Base-by-base conservation (phyloP, 1,140 invertebrate species). In the Megalopta genalis region DNA sequence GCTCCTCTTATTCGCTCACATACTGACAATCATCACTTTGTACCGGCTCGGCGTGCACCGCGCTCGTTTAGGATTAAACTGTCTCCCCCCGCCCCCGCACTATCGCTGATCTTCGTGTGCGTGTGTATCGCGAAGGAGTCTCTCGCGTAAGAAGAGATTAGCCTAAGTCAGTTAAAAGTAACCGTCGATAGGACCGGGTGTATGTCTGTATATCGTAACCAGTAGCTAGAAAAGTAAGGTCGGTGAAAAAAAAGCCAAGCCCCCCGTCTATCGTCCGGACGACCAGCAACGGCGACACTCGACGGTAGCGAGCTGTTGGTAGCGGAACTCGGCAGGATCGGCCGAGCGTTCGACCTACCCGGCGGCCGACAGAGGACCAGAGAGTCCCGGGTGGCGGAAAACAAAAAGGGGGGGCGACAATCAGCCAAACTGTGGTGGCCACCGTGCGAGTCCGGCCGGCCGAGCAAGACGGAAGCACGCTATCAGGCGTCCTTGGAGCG, bases 371-470 rank as follows among this genome's bases (percentile, higher is more conserved):
- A 54, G 49, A 69, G 21, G n/a, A 37, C 65, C 16, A 21, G 32
- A 25, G 49, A 54, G 16, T 52, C 7, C 23, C 62, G 42, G 10
- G 10, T 46, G 42, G 10, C 14, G 42, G 14, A 10, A 14, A 12
- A 14, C 10, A 14, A n/a, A 60, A 63, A 68, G 80, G 60, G 69
- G 4, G 60, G 10, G 37, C 69, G 60, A 27, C 57, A 68, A 54
- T 63, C 69, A 18, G 80, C 21, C 83, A 84, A 85, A 69, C 77
- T 84, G 84, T 84, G 84, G 84, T 84, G 82, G 82, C 82, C 83
- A n/a, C 70, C 80, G 83, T 79, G 14, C 66, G 74, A 81, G 73
- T 81, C 25, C 16, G 6, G 9, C 1, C 66, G 83, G n/a, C 25
- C 81, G 69, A 74, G 60, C 84, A 85, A 77, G 72, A 86, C 84